Conservation (phyloP, 2,113 vertebrate species). For the Oreochromis spilurus region DNA sequence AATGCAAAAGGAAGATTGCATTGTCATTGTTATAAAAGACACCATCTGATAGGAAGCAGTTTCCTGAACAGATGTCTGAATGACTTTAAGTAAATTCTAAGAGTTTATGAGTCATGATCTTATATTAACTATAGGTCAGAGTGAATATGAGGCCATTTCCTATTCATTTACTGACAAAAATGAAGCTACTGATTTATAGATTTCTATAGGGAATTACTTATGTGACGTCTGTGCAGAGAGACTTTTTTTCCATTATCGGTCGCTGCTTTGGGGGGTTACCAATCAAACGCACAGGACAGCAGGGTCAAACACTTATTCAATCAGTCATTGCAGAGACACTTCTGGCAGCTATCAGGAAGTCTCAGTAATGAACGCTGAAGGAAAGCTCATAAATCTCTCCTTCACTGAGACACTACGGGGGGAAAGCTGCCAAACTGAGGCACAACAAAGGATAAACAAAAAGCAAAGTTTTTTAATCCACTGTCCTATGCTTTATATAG, state of each 20-base stretch:
- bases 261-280: not conserved
- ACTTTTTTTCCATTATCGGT: not conserved
- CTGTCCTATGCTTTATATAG: not conserved
- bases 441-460: constrained; percentile 28
- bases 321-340: constrained; percentile 13
- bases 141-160: not conserved
- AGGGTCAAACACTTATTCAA: not conserved
- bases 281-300: not conserved
- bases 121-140: not conserved
- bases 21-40: not conserved
- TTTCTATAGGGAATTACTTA: not conserved
- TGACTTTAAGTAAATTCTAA: not conserved
- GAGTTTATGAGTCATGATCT: not conserved
- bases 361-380: constrained; percentile 37
- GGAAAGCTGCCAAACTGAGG: constrained; percentile 13
- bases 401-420: constrained; percentile 18
- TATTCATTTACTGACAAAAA: not conserved
- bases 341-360: constrained; percentile 33
- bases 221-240: not conserved
- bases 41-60: not conserved
- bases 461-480: not conserved
- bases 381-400: constrained; percentile 27
- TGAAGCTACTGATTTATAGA: not conserved
- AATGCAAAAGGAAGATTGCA: not conserved
- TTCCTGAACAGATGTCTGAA: not conserved